Conservation (phyloP, 2,888 invertebrate genomes). For the Mesorhabditis belari region DNA sequence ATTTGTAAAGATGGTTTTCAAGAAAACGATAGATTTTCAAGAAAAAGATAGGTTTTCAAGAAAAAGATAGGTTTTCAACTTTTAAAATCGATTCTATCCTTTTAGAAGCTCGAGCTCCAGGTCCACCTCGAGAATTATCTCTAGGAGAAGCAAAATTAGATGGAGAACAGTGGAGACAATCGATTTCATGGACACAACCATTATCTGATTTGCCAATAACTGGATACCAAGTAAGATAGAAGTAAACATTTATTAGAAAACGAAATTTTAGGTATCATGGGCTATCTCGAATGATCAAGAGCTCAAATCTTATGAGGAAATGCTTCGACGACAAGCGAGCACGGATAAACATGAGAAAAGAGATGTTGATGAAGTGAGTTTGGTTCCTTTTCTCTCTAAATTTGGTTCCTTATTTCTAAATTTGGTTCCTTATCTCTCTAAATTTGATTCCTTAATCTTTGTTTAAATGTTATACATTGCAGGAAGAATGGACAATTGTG, state of each 20-base stretch:
- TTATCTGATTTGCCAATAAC: conserved; percentile 48
- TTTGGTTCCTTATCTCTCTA: too few relatives aligned
- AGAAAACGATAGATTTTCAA: neutral
- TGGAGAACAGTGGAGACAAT: conserved; percentile 31
- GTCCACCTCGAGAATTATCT: conserved; percentile 36
- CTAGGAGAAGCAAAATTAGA: conserved; percentile 19
- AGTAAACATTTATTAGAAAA: neutral
- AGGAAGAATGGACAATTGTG: neutral
- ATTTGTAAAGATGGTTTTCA: neutral
- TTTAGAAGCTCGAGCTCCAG: conserved; percentile 41
- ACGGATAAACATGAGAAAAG: neutral
- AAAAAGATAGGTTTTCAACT: too few relatives aligned
- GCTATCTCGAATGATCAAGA: conserved; percentile 17
- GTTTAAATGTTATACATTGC: too few relatives aligned
- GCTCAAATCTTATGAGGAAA: conserved; percentile 26
- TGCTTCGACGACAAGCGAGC: conserved; percentile 15
- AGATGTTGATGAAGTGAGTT: neutral
- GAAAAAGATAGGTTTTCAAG: too few relatives aligned
- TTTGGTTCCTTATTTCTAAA: neutral
- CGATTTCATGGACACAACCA: conserved; percentile 44
- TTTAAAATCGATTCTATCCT: neutral
- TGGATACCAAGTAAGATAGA: conserved; percentile 33
- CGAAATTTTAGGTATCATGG: conserved; percentile 25
- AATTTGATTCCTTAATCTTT: too few relatives aligned
- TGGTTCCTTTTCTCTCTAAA: neutral